phyloP scores from a whole-genome alignment of 2,888 invertebrate species.

The Metopia argyrocephala region DNA sequence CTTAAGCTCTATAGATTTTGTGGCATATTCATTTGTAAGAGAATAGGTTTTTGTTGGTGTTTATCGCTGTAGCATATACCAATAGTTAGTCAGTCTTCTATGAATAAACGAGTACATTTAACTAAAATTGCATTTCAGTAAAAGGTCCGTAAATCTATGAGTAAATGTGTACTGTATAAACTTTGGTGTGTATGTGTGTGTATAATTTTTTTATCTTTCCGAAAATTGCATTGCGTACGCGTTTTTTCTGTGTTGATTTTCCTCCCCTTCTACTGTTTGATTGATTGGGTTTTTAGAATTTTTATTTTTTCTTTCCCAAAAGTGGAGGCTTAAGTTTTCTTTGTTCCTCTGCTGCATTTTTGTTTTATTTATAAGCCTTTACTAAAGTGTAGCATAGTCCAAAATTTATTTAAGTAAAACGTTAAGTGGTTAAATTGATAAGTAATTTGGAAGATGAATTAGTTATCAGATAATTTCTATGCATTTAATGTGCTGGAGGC shows the following conservation, averaged over 20 bases:
- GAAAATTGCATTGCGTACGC: constrained; percentile 63
- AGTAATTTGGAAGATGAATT: background rate
- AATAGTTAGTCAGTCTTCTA: constrained; percentile 28
- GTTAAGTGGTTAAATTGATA: constrained; percentile 14
- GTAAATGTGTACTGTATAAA: background rate
- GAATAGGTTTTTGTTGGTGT: constrained; percentile 38
- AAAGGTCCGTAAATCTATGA: constrained; percentile 56
- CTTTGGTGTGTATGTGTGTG: background rate
- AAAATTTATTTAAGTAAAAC: background rate
- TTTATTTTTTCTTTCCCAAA: constrained; percentile 17
- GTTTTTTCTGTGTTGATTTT: constrained; percentile 43
- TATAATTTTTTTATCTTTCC: constrained; percentile 13
- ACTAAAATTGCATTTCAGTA: constrained; percentile 58
- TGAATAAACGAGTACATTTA: background rate
- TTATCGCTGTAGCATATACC: constrained; percentile 43
- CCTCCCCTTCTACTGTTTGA: constrained; percentile 53
- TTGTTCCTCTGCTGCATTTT: constrained; percentile 49
- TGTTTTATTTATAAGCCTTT: constrained; percentile 60
- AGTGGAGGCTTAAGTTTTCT: constrained; percentile 55
- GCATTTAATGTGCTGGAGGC: no score
- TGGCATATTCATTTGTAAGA: constrained; percentile 31
- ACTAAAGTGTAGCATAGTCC: constrained; percentile 44
- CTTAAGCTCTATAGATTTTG: constrained; percentile 56
- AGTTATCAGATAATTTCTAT: no score
- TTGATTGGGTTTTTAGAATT: constrained; percentile 59